phyloP scores from a whole-genome alignment of 2,888 invertebrate species.

The Diogma glabrata region DNA sequence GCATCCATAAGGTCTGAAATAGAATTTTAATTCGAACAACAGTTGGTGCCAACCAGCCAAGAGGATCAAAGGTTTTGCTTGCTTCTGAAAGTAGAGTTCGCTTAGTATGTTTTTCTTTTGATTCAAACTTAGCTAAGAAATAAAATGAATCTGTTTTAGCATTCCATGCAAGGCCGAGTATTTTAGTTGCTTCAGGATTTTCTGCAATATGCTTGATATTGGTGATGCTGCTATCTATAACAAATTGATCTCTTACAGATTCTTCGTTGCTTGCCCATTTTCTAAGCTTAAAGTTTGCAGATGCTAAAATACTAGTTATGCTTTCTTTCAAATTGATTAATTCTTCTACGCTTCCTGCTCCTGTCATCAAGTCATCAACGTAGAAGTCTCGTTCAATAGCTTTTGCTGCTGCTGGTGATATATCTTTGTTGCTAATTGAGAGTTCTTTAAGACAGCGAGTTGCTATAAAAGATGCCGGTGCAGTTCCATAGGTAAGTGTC shows the following conservation, averaged over 20 bases:
- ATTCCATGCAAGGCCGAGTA: not conserved
- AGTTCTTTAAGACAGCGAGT: not conserved
- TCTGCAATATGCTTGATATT: not conserved
- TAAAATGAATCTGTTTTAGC: not conserved
- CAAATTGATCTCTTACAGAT: not conserved
- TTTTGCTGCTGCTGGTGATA: not conserved
- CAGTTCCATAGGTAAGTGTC: not conserved
- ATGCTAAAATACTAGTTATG: not conserved
- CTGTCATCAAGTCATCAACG: not conserved
- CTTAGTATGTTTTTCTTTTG: not conserved
- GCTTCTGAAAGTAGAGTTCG: not conserved
- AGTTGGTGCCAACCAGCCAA: not conserved
- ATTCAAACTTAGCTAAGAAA: not conserved
- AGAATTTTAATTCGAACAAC: no score
- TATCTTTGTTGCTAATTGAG: not conserved
- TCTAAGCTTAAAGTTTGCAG: not conserved
- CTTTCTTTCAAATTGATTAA: not conserved
- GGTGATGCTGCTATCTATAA: not conserved
- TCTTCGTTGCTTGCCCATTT: not conserved
- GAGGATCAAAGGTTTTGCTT: not conserved
- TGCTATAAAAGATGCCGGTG: not conserved
- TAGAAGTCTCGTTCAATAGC: not conserved
- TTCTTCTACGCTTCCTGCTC: not conserved
- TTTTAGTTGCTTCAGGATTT: not conserved
- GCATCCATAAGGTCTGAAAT: no score